Base-by-base conservation (phyloP, 2,113 vertebrate species). In the Patagioenas fasciata region DNA sequence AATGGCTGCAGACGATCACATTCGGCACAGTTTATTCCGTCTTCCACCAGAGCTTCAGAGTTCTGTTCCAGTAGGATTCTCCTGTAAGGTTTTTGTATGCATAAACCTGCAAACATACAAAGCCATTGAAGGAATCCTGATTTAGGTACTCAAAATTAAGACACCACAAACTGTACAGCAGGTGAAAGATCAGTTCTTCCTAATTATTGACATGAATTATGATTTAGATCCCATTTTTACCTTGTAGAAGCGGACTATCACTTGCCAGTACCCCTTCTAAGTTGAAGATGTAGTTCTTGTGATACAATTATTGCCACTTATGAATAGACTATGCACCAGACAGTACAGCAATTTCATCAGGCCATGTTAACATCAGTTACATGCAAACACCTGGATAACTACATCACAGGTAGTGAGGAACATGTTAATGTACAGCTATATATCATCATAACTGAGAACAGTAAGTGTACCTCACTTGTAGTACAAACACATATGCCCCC, bases 21-120 rank as follows among this genome's bases (percentile, higher is more conserved):
- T 34, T 24, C 5, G 0, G 31, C 15, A 6, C 0, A 0, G 11
- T 6, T 65, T 51, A 47, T 1, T 53, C 25, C 19, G 16, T 13
- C 47, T 64, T 40, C 91, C 70, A 36, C 54, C 36, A 34, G 74
- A 51, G 20, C 26, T 28, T 26, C 2, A 1, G 65, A 20, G 16
- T 32, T 81, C 69, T 36, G 40, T 23, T 51, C 53, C 24, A 15
- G 0, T 3, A 10, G 10, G 29, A 36, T 61, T 54, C 64, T 66
- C 20, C 56, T 25, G 4, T 7, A 67, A 67, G 23, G 4, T 2
- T 75, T 74, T 8, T 24, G 6, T 26, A 13, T 5, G 15, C 29
- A 11, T 19, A 7, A 28, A 82, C 50, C 26, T 60, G 40, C 15
- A 62, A 38, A 56, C 3, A 16, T 42, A 17, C 38, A 12, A 9